Base-by-base conservation (phyloP, 1,140 invertebrate species). In the Phortica variegata region DNA sequence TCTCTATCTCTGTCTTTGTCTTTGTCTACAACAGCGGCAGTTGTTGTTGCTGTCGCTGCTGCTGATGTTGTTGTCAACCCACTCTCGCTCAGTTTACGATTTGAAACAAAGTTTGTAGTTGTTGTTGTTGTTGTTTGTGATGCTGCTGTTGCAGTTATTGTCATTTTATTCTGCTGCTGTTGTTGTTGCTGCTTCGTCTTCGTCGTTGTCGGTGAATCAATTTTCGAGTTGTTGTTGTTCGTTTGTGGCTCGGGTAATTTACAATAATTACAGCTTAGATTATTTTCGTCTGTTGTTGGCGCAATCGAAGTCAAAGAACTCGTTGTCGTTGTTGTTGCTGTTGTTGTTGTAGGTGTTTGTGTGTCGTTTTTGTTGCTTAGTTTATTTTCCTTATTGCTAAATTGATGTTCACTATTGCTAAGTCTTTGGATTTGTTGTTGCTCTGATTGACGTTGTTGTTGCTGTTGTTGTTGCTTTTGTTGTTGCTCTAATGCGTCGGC, bases 401-500 rank as follows among this genome's bases (percentile, higher is more conserved):
- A 13, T 16, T 26, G 54, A 58, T 65, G 61, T 58, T 68, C 68
- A 65, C 60, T 69, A 68, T 60, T 63, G 60, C 61, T 65, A 62
- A 66, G 70, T 73, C 70, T 73, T 73, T 73, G 70, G 70, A 55
- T 73, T 73, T 50, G 52, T 72, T 66, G 65, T 68, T 58, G 56
- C 46, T 55, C 26, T 18, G 6, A 36, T n/a, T n/a, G n/a, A n/a
- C n/a, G 49, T 43, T 56, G 52, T 23, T 58, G 50, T 23, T 51
- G 53, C 20, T 53, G 36, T 10, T 43, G 36, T 33, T 51, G 33
- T 18, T 50, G 34, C 19, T 51, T 38, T 31, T 56, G 47, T 8
- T 47, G 37, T 21, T 47, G 44, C 17, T 54, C 32, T 45, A 23
- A 15, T n/a, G n/a, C n/a, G n/a, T 32, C 29, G 56, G 55, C 47